These are phyloP conservation scores for Dusona sp. DNA, from an alignment of 2,888 invertebrate species.

Conservation along the genomic window DNA sequence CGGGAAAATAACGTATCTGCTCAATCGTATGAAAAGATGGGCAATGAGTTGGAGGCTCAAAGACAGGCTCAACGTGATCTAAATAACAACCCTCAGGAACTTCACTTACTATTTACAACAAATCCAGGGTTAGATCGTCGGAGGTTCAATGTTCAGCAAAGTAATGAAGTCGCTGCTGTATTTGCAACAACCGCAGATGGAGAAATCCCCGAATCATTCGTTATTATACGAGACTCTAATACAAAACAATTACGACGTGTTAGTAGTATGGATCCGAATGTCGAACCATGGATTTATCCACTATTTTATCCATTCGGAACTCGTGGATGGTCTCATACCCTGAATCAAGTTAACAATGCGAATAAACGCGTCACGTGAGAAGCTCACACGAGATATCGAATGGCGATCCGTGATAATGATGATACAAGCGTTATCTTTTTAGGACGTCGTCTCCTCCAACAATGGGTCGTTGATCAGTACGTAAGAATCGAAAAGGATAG, in stretches of 20 bases:
- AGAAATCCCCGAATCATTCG: slow-evolving; percentile 68
- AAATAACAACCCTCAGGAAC: slow-evolving; percentile 24
- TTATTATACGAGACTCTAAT: slow-evolving; percentile 60
- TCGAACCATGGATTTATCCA: too few relatives aligned
- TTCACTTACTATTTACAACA: slow-evolving; percentile 37
- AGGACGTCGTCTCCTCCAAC: slow-evolving; percentile 30
- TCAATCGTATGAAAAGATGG: slow-evolving; percentile 67
- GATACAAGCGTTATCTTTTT: slow-evolving; percentile 31
- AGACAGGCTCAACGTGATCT: slow-evolving; percentile 29
- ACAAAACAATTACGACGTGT: slow-evolving; percentile 57
- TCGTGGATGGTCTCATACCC: slow-evolving; percentile 58
- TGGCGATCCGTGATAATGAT: too few relatives aligned
- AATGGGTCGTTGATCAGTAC: slow-evolving; percentile 68
- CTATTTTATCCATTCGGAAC: slow-evolving; percentile 70
- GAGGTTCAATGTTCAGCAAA: slow-evolving; percentile 65
- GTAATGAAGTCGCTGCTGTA: slow-evolving; percentile 64
- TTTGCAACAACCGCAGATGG: slow-evolving; percentile 55
- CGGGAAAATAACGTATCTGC: slow-evolving; percentile 63
- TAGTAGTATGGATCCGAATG: slow-evolving; percentile 56
- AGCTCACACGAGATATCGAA: slow-evolving; percentile 8
- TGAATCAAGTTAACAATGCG: too few relatives aligned
- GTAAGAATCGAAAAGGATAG: slow-evolving; percentile 77
- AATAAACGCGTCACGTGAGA: slow-evolving; percentile 15
- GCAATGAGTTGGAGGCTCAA: slow-evolving; percentile 57
- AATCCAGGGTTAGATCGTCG: slow-evolving; percentile 54